Conservation (phyloP, 2,888 invertebrate species). For the Drosophila hamatofila region DNA sequence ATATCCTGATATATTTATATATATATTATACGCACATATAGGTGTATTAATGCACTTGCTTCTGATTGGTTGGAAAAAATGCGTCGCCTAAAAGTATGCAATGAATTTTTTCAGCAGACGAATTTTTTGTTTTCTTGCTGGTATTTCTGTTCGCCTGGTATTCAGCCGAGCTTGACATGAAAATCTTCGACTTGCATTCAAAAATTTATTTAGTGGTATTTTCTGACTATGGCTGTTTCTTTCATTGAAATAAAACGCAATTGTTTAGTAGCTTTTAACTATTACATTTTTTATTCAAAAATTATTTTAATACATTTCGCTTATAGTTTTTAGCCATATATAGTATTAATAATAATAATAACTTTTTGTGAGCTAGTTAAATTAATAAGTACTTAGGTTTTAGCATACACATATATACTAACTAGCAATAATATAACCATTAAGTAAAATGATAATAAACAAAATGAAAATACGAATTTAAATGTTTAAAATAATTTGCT, state of each 20-base stretch:
- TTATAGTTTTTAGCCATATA: neutral
- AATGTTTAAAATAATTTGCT: constrained; percentile 17
- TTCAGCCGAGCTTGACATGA: neutral
- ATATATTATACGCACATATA: neutral
- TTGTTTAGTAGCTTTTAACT: neutral
- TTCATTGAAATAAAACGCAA: neutral
- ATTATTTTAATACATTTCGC: neutral
- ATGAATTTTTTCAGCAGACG: neutral
- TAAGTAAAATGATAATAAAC: constrained; percentile 39
- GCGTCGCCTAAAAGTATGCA: neutral
- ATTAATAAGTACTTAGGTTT: constrained; percentile 1
- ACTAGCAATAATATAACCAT: neutral
- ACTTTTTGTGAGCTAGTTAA: constrained; percentile 2
- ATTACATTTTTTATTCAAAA: neutral
- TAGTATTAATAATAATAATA: constrained; percentile 3
- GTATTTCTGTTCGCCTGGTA: constrained; percentile 1
- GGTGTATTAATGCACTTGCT: neutral
- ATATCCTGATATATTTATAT: neutral
- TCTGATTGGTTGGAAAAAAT: neutral
- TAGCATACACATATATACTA: neutral
- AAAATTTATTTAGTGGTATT: neutral
- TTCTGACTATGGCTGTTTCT: neutral
- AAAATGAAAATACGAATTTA: constrained; percentile 44
- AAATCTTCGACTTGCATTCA: neutral
- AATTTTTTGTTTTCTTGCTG: neutral